Conservation (phyloP, 2,797 vertebrate species). For the Yasuhikotakia modesta region DNA sequence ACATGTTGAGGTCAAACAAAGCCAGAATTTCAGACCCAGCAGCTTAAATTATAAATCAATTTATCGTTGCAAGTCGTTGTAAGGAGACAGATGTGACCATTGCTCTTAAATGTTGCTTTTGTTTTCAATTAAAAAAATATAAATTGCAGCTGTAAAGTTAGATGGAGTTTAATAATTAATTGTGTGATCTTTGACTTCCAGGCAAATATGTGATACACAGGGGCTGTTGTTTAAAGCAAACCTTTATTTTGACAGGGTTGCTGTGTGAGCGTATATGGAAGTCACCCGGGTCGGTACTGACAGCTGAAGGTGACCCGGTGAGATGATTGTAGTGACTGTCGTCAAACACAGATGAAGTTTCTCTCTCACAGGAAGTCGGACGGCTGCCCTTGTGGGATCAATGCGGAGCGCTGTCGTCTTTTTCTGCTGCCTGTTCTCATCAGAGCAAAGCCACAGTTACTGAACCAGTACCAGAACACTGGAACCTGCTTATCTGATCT, state of each 20-base stretch:
- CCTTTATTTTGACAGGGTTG: too few relatives aligned
- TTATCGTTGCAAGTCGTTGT: too few relatives aligned
- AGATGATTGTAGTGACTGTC: background rate
- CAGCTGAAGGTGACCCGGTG: slow-evolving; percentile 27
- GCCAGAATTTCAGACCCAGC: too few relatives aligned
- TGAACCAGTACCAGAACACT: background rate
- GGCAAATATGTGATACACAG: background rate
- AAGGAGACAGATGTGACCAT: too few relatives aligned
- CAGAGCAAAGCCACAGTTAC: background rate
- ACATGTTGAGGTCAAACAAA: too few relatives aligned
- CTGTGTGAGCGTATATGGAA: background rate
- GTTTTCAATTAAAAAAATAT: too few relatives aligned
- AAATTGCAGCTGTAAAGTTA: background rate
- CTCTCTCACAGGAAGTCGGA: slow-evolving; percentile 1
- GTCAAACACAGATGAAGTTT: background rate
- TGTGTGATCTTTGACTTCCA: background rate
- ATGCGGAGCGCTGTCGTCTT: slow-evolving; percentile 42
- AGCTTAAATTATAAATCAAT: too few relatives aligned
- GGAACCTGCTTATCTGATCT: background rate
- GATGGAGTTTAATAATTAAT: background rate
- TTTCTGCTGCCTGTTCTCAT: slow-evolving; percentile 15
- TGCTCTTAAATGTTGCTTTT: too few relatives aligned
- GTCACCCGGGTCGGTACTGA: background rate
- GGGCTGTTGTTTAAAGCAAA: background rate
- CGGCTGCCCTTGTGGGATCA: slow-evolving; percentile 6